Percentiles rank a stretch among this genome's conserved stretches.
These are phyloP conservation scores for Drosophila kambysellisi DNA, from an alignment of 2,888 invertebrate species.

Conservation along the genomic window DNA sequence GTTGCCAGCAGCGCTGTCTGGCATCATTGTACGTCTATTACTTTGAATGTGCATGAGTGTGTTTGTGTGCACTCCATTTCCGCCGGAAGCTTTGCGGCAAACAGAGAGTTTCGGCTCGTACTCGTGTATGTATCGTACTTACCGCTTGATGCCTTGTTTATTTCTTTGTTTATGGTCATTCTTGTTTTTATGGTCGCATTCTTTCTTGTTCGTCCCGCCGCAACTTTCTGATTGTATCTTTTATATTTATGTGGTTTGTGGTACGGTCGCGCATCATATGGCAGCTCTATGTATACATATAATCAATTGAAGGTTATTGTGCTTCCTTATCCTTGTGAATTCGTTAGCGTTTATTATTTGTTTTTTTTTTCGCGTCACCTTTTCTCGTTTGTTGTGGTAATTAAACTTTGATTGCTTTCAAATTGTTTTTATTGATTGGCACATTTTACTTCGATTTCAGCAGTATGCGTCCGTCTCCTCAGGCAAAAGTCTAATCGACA, in stretches of 20 bases:
- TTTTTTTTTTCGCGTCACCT: constrained; percentile 39
- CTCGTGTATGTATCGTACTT: constrained; percentile 59
- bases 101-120: constrained; percentile 51
- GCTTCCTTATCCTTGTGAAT: constrained; percentile 48
- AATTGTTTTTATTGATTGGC: constrained; percentile 79
- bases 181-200: constrained; percentile 54
- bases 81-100: constrained; percentile 71
- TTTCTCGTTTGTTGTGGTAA: constrained; percentile 68
- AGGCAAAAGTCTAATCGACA: constrained; percentile 10
- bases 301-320: constrained; percentile 26
- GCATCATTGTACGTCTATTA: constrained; percentile 47
- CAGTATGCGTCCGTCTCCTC: constrained; percentile 19
- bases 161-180: constrained; percentile 74
- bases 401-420: constrained; percentile 77
- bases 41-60: constrained; percentile 17
- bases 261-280: constrained; percentile 63
- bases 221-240: constrained; percentile 62
- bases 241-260: constrained; percentile 71
- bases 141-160: constrained; percentile 73
- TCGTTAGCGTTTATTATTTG: constrained; percentile 62
- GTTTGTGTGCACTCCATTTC: constrained; percentile 64
- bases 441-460: constrained; percentile 38
- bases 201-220: constrained; percentile 17
- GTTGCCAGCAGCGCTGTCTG: constrained; percentile 45
- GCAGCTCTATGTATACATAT: constrained; percentile 37